Evolutionary conservation across 1,140 invertebrate genomes (phyloP), one percentile per base, ranked within the genome.

Genomic region (Bombus polaris): DNA sequence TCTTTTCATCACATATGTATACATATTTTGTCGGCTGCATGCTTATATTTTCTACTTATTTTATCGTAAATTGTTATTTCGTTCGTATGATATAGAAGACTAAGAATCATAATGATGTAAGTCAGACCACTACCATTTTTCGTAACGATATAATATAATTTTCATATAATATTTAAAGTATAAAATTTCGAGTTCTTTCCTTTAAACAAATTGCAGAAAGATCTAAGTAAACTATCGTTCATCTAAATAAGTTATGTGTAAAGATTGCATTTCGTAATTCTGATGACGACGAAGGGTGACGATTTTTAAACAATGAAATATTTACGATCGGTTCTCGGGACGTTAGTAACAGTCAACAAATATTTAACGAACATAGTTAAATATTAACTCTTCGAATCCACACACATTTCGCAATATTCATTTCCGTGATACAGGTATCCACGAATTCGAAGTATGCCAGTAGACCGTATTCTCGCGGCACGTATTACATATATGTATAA

Each of bases 321-420:
- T 87, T 89, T 86, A 89, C 37, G 35, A 78, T 39, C 68, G 62
- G 25, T 87, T 89, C 85, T 79, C 37, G 25, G 81, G 89, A 90
- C 37, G 57, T 65, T 66, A 47, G 65, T 57, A 81, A 87, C 22
- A 32, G 18, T 39, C 12, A 39, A 62, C 78, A 87, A 90, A 90
- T 87, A 57, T 90, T 89, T 85, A 62, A 66, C 6, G 77, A 87
- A 37, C 72, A 84, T 42, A 25, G 15, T 65, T 68, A 87, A 90
- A 90, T 89, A 88, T 87, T 90, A 81, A 89, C 88, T 83, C 79
- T 68, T 86, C 15, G 53, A 78, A 90, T 86, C 62, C 66, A 71
- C 75, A 13, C n/a, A 88, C 44, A 75, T 53, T 62, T 59, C 53
- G 47, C 47, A 75, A 89, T 47, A 53, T 35, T 57, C 70, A 47